Evolutionary conservation across 2,113 vertebrate genomes (phyloP).

Genomic region (Asarcornis scutulata): DNA sequence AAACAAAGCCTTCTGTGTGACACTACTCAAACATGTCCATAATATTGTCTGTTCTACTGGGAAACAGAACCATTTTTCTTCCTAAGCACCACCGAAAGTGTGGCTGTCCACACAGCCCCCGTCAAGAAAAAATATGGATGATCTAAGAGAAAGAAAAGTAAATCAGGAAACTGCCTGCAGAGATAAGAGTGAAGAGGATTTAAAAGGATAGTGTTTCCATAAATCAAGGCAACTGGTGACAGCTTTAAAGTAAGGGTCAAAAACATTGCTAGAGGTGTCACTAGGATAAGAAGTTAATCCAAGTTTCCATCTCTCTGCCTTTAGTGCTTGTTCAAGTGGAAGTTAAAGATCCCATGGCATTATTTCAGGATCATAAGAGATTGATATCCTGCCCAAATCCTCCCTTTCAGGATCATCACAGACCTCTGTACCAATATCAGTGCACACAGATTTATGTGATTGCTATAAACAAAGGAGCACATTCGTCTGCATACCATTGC

Average conservation of each 20-base stretch:
- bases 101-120: constrained; percentile 48
- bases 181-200: constrained; percentile 70
- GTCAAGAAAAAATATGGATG: constrained; percentile 60
- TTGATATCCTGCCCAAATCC: constrained; percentile 36
- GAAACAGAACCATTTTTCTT: constrained; percentile 41
- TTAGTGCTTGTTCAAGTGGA: constrained; percentile 71
- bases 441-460: background rate
- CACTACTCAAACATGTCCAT: background rate
- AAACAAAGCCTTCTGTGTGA: background rate
- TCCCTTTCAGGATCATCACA: constrained; percentile 36
- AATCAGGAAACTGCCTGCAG: constrained; percentile 70
- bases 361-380: constrained; percentile 50
- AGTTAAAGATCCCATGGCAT: constrained; percentile 57
- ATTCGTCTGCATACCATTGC: constrained; percentile 36
- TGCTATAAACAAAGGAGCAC: constrained; percentile 9
- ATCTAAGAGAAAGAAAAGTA: constrained; percentile 65
- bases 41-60: background rate
- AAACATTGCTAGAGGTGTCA: constrained; percentile 67
- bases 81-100: constrained; percentile 29
- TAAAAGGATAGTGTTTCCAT: constrained; percentile 68
- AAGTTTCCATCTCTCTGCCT: constrained; percentile 58
- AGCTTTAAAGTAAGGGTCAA: constrained; percentile 72
- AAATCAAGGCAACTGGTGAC: constrained; percentile 66
- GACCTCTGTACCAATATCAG: constrained; percentile 12
- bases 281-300: constrained; percentile 68